Evolutionary conservation across 2,797 vertebrate species (phyloP), one percentile per base, ranked within the genome.

Genomic region (Enteromius argenteus): DNA sequence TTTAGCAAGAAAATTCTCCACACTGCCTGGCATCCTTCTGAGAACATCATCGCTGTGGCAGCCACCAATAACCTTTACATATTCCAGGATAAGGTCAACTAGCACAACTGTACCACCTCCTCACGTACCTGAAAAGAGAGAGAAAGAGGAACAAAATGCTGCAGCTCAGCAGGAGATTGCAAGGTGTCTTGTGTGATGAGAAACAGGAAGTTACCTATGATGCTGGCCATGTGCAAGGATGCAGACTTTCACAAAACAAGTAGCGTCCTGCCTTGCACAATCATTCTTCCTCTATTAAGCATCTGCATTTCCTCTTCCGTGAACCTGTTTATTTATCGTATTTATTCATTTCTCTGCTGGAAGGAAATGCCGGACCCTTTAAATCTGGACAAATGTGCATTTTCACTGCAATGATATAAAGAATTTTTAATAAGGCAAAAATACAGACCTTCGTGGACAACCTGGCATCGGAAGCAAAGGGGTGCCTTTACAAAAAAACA

Each of bases 61-160:
- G 98, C 98, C 92, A 99, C 98, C 88, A 99, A 99, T 94, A 99
- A 99, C 96, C 97, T 99, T 93, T 99, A 99, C 95, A 99, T 99
- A 96, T 99, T 99, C 94, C 98, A 99, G 94, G 98, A 99, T 96
- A 99, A 99, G 95, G 96, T 99, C 94, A 99, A 99, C 94, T 99
- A 98, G 96, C 15, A 79, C 84, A 67, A 69, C 23, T 71, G 75
- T 49, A 58, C 44, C 60, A 49, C 81, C 46, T 67, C 4, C 69
- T 56, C 49, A 83, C 46, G 85, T 77, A 39, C n/a, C 75, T 81
- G 79, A 88, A 88, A 82, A 88, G 79, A 85, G 58, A 77, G 30
- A 64, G 30, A 74, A 62, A 39, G 37, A 77, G 46, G 27, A 14
- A 32, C 5, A 6, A 56, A 23, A 37, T 1, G 19, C 60, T 58